Percentiles rank a stretch among this genome's conserved stretches.
These are phyloP conservation scores for Halisarca cf. caerulea DNA, from an alignment of 37 sponge, comb jelly and placozoan genomes.

Conservation along the genomic window DNA sequence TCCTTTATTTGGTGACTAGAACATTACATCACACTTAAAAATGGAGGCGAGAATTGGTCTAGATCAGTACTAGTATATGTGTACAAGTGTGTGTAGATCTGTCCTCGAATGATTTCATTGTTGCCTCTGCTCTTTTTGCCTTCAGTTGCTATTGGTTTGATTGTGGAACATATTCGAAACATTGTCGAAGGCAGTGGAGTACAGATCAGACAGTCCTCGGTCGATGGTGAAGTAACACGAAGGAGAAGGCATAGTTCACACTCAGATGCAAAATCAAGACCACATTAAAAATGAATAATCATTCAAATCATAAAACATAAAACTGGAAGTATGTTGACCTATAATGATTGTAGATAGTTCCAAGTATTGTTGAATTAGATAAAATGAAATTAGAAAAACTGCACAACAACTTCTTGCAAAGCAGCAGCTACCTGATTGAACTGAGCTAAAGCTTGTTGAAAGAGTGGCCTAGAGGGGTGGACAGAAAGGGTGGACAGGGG, in stretches of 20 bases:
- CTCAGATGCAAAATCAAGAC: constrained; percentile 11
- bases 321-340: too few species aligned
- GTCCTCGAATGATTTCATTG: not conserved
- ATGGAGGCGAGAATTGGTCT: too few species aligned
- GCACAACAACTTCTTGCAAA: not conserved
- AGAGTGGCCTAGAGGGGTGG: not conserved
- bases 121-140: not conserved
- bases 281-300: constrained; percentile 22
- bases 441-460: not conserved
- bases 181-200: constrained; percentile 61
- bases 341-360: too few species aligned
- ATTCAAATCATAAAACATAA: not conserved
- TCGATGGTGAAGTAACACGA: not conserved
- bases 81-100: not conserved
- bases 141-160: constrained; percentile 89
- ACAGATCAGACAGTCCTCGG: not conserved
- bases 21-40: not conserved
- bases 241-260: constrained; percentile 23
- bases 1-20: not conserved
- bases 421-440: not conserved
- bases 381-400: not conserved
- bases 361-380: too few species aligned
- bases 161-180: constrained; percentile 89
- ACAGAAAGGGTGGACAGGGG: too few species aligned
- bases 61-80: too few species aligned